These are phyloP conservation scores for Napeogenes inachia DNA, from an alignment of 2,888 invertebrate species.

Conservation along the genomic window DNA sequence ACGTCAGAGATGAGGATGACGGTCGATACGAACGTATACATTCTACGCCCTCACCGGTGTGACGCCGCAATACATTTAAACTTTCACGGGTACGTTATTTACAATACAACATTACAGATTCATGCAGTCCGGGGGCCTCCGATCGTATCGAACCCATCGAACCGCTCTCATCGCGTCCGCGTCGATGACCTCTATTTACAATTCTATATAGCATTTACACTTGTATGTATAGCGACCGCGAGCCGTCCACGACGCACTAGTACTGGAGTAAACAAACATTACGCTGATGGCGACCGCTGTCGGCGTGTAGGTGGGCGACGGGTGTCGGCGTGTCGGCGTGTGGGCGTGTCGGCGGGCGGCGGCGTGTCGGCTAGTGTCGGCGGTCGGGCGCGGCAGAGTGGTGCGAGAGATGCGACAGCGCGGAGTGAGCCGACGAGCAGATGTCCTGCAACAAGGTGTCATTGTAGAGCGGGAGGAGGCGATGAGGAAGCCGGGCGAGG, in stretches of 20 bases:
- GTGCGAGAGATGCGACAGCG: slow-evolving; percentile 74
- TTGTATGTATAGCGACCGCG: slow-evolving; percentile 1
- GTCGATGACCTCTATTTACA: background rate
- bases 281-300: background rate
- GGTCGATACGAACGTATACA: too few species aligned
- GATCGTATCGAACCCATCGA: too few species aligned
- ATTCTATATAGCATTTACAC: slow-evolving; percentile 3
- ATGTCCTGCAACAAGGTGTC: slow-evolving; percentile 48
- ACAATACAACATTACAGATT: too few species aligned
- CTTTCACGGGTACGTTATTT: too few species aligned
- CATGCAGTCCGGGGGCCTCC: too few species aligned
- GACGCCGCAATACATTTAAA: too few species aligned
- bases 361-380: slow-evolving; percentile 42
- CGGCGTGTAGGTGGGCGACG: too few species aligned
- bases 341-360: slow-evolving; percentile 10
- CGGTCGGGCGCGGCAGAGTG: slow-evolving; percentile 49
- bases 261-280: too few species aligned
- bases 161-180: too few species aligned
- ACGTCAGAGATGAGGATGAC: too few species aligned
- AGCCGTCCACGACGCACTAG: too few species aligned
- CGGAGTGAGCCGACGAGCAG: slow-evolving; percentile 74
- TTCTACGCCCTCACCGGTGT: too few species aligned
- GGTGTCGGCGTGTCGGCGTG: slow-evolving; percentile 1
- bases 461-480: background rate
- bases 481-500: background rate